A percentile compares a stretch with the other conserved stretches of the same genome.
Conservation (phyloP, 2,888 invertebrate species). For the Pinctada fucata region DNA sequence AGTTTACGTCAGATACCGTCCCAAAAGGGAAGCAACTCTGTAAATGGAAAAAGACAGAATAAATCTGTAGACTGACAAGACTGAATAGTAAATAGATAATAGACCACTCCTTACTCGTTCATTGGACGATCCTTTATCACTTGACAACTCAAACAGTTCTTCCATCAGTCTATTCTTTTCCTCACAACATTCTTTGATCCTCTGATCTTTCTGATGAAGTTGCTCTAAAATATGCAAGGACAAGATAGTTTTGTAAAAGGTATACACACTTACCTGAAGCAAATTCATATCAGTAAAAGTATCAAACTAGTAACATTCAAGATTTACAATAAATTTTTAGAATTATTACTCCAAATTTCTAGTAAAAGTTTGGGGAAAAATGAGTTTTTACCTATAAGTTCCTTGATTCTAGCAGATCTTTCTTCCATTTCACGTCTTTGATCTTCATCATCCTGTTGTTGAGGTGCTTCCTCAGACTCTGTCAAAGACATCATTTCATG, state of each 20-base stretch:
- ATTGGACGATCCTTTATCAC: slow-evolving; percentile 40
- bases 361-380: not conserved
- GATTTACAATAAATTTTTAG: too few species aligned
- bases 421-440: slow-evolving; percentile 87
- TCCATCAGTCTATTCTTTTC: slow-evolving; percentile 85
- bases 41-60: too few species aligned
- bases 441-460: slow-evolving; percentile 84
- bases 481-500: too few species aligned
- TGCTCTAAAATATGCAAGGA: slow-evolving; percentile 81
- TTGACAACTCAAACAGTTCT: slow-evolving; percentile 82
- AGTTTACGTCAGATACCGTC: too few species aligned
- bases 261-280: not conserved
- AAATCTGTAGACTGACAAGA: too few species aligned
- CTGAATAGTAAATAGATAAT: too few species aligned
- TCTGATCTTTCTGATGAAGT: slow-evolving; percentile 90
- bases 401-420: slow-evolving; percentile 87
- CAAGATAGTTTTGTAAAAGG: not conserved
- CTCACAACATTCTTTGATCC: slow-evolving; percentile 90
- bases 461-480: slow-evolving; percentile 81
- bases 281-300: not conserved
- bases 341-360: too few species aligned
- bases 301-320: not conserved
- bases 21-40: too few species aligned
- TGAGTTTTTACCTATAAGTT: slow-evolving; percentile 84
- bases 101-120: not conserved